These are phyloP conservation scores for Hydrocynus forskahlii DNA, from an alignment of 2,797 vertebrate genomes.

Conservation along the genomic window DNA sequence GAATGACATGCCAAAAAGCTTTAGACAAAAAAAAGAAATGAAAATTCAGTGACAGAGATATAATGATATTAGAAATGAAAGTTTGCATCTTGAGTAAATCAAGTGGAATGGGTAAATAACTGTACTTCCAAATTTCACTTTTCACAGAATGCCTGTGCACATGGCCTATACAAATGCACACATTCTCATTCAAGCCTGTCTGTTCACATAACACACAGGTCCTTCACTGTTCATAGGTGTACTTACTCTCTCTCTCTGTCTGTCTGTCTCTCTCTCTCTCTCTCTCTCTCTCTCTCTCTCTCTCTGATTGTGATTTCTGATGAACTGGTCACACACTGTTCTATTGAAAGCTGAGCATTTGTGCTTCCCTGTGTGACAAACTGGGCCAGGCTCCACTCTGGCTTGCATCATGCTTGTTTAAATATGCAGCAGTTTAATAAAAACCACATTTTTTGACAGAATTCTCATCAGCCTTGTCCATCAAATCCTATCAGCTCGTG, in stretches of 20 bases:
- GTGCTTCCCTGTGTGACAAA: slow-evolving; percentile 49
- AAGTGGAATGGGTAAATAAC: too few relatives aligned
- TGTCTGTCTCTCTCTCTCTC: slow-evolving; percentile 1
- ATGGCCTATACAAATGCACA: too few relatives aligned
- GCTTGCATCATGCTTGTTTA: slow-evolving; percentile 54
- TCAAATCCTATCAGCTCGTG: slow-evolving; percentile 53
- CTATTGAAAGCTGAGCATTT: slow-evolving; percentile 53
- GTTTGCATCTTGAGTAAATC: too few relatives aligned
- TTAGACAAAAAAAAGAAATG: background rate
- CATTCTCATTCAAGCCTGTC: too few relatives aligned
- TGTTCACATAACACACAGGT: too few relatives aligned
- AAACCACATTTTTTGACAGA: slow-evolving; percentile 49
- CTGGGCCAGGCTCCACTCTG: slow-evolving; percentile 45
- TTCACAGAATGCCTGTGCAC: too few relatives aligned
- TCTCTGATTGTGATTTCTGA: slow-evolving; percentile 50
- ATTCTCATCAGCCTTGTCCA: slow-evolving; percentile 51
- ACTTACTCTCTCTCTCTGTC: background rate
- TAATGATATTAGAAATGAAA: too few relatives aligned
- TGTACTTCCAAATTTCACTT: too few relatives aligned
- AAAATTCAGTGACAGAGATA: background rate
- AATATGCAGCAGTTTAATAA: slow-evolving; percentile 63
- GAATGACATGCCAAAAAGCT: background rate
- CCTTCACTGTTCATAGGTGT: too few relatives aligned
- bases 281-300: slow-evolving; percentile 2
- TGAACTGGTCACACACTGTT: slow-evolving; percentile 64